phyloP scores from a whole-genome alignment of 1,140 invertebrate species.

The Plutomurus gul region DNA sequence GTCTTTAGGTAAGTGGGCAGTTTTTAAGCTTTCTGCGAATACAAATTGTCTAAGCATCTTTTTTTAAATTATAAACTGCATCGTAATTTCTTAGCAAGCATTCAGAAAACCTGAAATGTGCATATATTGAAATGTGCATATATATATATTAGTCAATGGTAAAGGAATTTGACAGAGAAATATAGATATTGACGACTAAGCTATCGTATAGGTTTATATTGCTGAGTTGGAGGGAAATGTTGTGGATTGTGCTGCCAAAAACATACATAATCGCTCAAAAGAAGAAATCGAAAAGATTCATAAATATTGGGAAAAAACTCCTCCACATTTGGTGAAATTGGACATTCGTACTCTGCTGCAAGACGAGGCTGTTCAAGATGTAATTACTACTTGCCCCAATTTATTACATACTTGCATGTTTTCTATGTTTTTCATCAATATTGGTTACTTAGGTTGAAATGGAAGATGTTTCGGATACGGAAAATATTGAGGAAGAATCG shows the following conservation, averaged over 20 bases:
- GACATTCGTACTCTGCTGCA: constrained; percentile 82
- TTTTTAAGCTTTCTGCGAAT: no score
- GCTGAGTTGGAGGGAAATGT: constrained; percentile 84
- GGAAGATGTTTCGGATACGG: constrained; percentile 51
- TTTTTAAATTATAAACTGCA: no score
- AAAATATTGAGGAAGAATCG: not conserved
- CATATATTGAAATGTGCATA: no score
- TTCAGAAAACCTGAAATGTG: no score
- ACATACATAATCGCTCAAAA: constrained; percentile 79
- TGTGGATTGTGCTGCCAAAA: constrained; percentile 75
- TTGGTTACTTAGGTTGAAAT: constrained; percentile 49
- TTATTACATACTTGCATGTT: not conserved
- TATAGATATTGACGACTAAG: not conserved
- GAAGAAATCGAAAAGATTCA: constrained; percentile 79
- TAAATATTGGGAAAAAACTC: constrained; percentile 77
- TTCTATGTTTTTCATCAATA: no score
- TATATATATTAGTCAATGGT: no score
- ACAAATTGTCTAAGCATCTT: no score
- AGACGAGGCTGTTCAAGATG: constrained; percentile 72
- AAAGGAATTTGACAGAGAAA: not conserved
- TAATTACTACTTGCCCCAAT: constrained; percentile 55
- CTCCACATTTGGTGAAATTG: constrained; percentile 68
- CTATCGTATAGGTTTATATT: constrained; percentile 74
- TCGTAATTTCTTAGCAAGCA: no score
- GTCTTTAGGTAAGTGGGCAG: no score